phyloP scores from a whole-genome alignment of 2,888 invertebrate genomes.

The Abrostola triplasia region DNA sequence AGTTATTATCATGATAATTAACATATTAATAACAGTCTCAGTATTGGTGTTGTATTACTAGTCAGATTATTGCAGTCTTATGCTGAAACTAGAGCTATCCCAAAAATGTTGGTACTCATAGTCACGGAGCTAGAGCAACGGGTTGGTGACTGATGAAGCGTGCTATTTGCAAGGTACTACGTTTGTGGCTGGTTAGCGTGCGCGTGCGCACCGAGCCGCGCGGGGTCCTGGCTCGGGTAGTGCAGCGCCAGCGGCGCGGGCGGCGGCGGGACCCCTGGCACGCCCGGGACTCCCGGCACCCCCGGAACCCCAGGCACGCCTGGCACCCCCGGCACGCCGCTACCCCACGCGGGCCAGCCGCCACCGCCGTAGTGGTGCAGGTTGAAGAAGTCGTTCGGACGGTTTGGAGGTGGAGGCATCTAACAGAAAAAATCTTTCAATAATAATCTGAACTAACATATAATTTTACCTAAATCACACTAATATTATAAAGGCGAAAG shows the following conservation, averaged over 20 bases:
- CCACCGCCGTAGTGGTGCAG: constrained; percentile 82
- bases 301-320: constrained; percentile 33
- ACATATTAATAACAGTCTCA: not conserved
- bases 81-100: no score
- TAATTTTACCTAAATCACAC: no score
- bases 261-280: constrained; percentile 67
- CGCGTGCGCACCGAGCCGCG: constrained; percentile 93
- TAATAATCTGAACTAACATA: no score
- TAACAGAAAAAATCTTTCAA: constrained; percentile 52
- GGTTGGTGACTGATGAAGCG: not conserved
- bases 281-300: constrained; percentile 50
- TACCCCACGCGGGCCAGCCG: constrained; percentile 68
- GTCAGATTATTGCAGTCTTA: not conserved
- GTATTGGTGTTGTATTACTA: constrained; percentile 2
- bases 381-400: constrained; percentile 90
- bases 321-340: constrained; percentile 57
- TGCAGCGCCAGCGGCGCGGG: constrained; percentile 91
- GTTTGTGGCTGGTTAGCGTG: constrained; percentile 80
- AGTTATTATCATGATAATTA: no score
- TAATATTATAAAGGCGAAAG: no score
- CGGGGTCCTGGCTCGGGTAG: constrained; percentile 99
- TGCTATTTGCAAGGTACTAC: constrained; percentile 48
- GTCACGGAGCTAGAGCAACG: constrained; percentile 2
- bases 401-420: constrained; percentile 85
- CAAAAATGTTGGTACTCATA: constrained; percentile 1